Conservation (phyloP, 2,797 vertebrate species). For the Lerista edwardsae region DNA sequence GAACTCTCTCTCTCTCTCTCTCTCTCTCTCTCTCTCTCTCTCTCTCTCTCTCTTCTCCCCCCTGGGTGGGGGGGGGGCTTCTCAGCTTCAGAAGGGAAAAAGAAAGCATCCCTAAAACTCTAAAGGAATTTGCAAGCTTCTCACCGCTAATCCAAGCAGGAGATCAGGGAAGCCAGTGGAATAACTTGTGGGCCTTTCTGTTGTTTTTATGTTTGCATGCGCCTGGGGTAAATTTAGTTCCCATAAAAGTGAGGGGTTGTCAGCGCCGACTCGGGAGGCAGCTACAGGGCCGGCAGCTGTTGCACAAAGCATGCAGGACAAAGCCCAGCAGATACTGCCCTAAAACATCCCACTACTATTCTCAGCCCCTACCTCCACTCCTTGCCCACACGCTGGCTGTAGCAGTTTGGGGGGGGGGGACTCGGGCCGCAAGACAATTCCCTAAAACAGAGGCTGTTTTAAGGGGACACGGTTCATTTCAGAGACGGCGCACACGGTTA, state of each 20-base stretch:
- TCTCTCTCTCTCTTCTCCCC: too few species aligned
- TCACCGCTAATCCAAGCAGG: slow-evolving; percentile 61
- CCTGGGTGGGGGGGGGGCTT: too few species aligned
- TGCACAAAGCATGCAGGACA: slow-evolving; percentile 51
- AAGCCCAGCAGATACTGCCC: slow-evolving; percentile 42
- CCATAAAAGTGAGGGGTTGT: slow-evolving; percentile 75
- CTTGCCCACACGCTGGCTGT: background rate
- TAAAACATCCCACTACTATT: background rate
- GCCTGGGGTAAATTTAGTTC: slow-evolving; percentile 75
- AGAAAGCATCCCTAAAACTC: slow-evolving; percentile 52
- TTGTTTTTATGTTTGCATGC: slow-evolving; percentile 67
- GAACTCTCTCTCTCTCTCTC: too few species aligned
- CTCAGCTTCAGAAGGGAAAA: slow-evolving; percentile 1
- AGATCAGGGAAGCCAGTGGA: slow-evolving; percentile 63
- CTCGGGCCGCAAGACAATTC: too few species aligned
- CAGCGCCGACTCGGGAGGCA: slow-evolving; percentile 69
- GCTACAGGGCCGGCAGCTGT: slow-evolving; percentile 70
- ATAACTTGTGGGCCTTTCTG: slow-evolving; percentile 25
- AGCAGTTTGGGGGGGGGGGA: too few species aligned
- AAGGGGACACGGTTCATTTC: too few species aligned
- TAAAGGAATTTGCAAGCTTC: slow-evolving; percentile 54
- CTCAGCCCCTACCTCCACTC: background rate
- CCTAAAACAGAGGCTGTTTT: too few species aligned
- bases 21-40: too few species aligned
- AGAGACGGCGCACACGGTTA: too few species aligned